These are phyloP conservation scores for Orthonevra nobilis DNA, from an alignment of 2,888 invertebrate genomes.

Conservation along the genomic window DNA sequence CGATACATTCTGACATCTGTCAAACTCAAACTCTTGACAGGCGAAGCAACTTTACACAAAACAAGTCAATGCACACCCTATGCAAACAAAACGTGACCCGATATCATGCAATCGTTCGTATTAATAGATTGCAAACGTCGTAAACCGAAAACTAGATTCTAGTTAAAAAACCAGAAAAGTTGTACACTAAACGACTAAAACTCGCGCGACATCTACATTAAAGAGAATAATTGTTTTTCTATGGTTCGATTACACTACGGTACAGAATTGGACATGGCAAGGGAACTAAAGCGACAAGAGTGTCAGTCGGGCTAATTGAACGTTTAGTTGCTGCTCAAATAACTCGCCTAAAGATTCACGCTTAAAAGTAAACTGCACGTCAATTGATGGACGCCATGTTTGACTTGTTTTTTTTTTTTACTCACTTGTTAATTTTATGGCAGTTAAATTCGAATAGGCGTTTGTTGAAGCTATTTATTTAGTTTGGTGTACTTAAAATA, in stretches of 20 bases:
- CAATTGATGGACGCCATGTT: conserved; percentile 30
- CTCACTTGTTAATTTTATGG: not conserved
- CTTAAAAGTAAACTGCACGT: not conserved
- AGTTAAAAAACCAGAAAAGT: no score
- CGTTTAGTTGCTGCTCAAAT: conserved; percentile 25
- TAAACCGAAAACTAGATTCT: no score
- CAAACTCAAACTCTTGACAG: no score
- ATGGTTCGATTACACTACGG: conserved; percentile 12
- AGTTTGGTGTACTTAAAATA: conserved; percentile 18
- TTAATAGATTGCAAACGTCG: no score
- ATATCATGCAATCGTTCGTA: no score
- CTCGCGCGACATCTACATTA: conserved; percentile 13
- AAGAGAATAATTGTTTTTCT: conserved; percentile 49
- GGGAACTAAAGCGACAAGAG: conserved; percentile 24
- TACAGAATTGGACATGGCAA: conserved; percentile 21
- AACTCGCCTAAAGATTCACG: conserved; percentile 11
- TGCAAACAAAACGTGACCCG: no score
- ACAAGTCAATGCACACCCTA: no score
- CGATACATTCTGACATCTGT: no score
- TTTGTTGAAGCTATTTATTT: not conserved
- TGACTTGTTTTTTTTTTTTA: conserved; percentile 12
- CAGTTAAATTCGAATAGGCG: conserved; percentile 33
- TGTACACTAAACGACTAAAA: no score
- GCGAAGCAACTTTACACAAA: no score
- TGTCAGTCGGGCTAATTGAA: conserved; percentile 50